These are phyloP conservation scores for Sus cebifrons DNA, from an alignment of 2,797 vertebrate species.

Conservation along the genomic window DNA sequence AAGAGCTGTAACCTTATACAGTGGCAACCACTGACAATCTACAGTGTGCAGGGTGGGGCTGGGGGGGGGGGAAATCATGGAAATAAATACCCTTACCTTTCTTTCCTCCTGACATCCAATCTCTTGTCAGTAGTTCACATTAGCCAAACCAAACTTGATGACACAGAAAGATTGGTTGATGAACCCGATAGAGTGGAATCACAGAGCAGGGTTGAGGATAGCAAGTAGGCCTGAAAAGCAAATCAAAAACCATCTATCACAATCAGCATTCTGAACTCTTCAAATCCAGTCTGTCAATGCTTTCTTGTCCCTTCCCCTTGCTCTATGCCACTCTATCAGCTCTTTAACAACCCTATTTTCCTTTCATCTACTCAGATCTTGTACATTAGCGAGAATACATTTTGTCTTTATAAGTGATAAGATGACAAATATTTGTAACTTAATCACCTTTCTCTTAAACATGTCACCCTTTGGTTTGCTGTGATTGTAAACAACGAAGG, in stretches of 20 bases:
- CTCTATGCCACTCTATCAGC: neutral
- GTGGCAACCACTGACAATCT: neutral
- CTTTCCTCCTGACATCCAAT: neutral
- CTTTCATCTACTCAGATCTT: neutral
- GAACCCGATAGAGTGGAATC: neutral
- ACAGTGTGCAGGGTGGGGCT: neutral
- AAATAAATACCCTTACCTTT: neutral
- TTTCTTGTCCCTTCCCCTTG: neutral
- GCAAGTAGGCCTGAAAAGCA: neutral
- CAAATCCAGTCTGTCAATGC: neutral
- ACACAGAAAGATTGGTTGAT: neutral
- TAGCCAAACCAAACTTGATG: constrained; percentile 1
- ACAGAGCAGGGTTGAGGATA: neutral
- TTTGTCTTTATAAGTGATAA: constrained; percentile 26
- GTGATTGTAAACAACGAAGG: neutral
- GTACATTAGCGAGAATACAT: neutral
- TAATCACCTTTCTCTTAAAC: constrained; percentile 5
- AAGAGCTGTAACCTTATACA: neutral
- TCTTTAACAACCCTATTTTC: neutral
- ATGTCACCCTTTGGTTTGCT: neutral
- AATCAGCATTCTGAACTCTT: neutral
- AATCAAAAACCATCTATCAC: neutral
- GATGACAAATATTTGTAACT: neutral
- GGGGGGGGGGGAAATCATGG: no score
- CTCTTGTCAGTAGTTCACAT: neutral